These are phyloP conservation scores for Neopipo cinnamomea DNA, from an alignment of 2,113 vertebrate species.

Conservation along the genomic window DNA sequence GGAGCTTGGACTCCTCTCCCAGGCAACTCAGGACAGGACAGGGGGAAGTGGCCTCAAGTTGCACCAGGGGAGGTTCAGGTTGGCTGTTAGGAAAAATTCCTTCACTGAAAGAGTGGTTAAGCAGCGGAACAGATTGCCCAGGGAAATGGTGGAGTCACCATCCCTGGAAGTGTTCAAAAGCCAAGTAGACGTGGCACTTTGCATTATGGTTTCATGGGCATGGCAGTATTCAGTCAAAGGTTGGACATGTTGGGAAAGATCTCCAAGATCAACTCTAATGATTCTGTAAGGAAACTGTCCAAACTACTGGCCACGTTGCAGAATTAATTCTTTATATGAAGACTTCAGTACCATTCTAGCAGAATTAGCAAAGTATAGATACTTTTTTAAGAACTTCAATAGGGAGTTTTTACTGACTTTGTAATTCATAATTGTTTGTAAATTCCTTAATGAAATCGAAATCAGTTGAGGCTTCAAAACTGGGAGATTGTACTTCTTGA, in stretches of 20 bases:
- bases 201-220: too few species aligned
- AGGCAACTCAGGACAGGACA: neutral
- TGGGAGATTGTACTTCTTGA: neutral
- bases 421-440: neutral
- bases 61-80: neutral
- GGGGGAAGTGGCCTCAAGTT: neutral
- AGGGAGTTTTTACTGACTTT: neutral
- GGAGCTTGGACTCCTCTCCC: neutral
- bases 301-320: neutral
- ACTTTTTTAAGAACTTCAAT: neutral
- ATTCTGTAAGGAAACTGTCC: neutral
- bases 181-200: fast-evolving
- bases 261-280: too few species aligned
- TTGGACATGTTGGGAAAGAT: neutral
- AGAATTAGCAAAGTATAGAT: neutral
- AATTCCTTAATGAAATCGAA: neutral
- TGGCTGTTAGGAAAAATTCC: neutral
- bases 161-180: neutral
- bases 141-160: neutral
- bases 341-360: neutral
- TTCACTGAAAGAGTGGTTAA: neutral
- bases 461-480: neutral
- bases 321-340: neutral
- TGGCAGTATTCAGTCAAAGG: neutral
- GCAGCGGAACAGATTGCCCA: neutral